Conservation (phyloP, 2,113 vertebrate species). For the Anoura caudifer region DNA sequence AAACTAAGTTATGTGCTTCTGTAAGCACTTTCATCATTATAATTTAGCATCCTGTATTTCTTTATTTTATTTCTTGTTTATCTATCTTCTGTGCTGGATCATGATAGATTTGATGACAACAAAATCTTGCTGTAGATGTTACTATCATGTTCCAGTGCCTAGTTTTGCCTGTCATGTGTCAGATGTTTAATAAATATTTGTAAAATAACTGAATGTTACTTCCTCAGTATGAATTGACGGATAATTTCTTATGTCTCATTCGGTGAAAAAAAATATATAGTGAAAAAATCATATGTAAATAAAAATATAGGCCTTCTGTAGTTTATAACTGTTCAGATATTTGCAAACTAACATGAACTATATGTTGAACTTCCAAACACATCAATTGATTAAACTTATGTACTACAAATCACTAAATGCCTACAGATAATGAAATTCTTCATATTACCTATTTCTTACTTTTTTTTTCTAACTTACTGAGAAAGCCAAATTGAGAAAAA, state of each 20-base stretch:
- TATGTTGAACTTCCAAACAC: neutral
- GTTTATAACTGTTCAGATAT: neutral
- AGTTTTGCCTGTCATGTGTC: neutral
- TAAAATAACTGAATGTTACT: neutral
- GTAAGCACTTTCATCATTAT: neutral
- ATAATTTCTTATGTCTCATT: neutral
- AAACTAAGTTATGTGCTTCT: neutral
- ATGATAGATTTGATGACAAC: neutral
- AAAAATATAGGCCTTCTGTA: neutral
- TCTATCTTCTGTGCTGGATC: neutral
- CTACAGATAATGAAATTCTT: neutral
- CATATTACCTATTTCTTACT: neutral
- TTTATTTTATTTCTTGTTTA: neutral
- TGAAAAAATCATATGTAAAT: neutral
- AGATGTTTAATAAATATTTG: neutral
- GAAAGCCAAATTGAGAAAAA: neutral
- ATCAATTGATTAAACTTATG: neutral
- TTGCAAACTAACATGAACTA: neutral
- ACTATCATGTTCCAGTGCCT: neutral
- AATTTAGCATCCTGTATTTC: neutral
- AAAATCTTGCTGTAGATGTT: neutral
- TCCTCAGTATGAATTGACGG: neutral
- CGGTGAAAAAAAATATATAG: neutral
- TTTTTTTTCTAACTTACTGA: slow-evolving; percentile 29
- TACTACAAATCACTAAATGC: neutral